Evolutionary conservation across 1,140 invertebrate species (phyloP), one percentile per base, ranked within the genome.

Genomic region (Bombus affinis): DNA sequence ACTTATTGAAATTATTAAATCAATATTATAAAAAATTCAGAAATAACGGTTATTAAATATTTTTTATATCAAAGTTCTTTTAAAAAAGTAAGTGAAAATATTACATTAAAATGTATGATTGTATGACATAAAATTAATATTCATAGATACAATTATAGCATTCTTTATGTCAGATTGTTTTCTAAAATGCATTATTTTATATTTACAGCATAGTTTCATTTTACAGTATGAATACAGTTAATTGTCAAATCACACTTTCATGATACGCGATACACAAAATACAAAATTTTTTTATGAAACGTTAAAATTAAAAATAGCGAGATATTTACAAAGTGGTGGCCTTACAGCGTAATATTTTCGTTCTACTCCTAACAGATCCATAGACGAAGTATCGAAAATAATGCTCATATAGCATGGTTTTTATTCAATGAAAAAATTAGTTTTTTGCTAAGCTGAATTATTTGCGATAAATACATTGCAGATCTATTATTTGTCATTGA

Each of bases 201-300:
- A 90, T 90, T 68, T 89, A 90, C 74, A 90, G 25, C 76, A 83
- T 39, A 90, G 37, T 53, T 90, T 83, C 53, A 68, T 68, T 83
- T 85, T 62, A 88, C 71, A 47, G 53, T 83, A 84, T 70, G 74
- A 89, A 87, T 87, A 87, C 81, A 89, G 57, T 22, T 79, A 89
- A 82, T 71, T 87, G 44, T 84, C 62, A 62, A 83, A 37, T 73
- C 71, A 77, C 72, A 86, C 74, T 89, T 83, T 90, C 83, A 70
- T 81, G 87, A 77, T 88, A 65, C 79, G 83, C 80, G 68, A 88
- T 90, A 90, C 78, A 90, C 81, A 90, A 88, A 83, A 82, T 90
- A 90, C 83, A 90, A 90, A 90, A 90, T 86, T 88, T 86, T 73
- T 77, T 66, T 86, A 88, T 82, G 79, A 90, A 78, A 90, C 72